Evolutionary conservation across 2,888 invertebrate species (phyloP).

Genomic region (Oscheius onirici): DNA sequence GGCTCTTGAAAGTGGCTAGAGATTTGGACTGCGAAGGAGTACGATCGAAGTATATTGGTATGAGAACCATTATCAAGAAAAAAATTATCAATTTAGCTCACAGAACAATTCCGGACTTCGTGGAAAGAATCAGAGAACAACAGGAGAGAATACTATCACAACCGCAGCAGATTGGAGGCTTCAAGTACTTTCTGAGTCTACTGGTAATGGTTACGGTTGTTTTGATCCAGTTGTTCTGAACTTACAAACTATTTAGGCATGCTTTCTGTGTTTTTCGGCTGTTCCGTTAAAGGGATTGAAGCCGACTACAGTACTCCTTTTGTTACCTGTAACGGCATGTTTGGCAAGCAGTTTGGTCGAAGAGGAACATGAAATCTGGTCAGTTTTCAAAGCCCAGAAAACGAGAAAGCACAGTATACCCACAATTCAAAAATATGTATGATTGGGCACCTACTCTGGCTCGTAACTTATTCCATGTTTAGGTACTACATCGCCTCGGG

Average conservation of each 20-base stretch:
- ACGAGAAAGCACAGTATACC: no score
- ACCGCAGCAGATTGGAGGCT: not conserved
- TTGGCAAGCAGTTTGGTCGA: constrained; percentile 62
- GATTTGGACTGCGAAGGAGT: not conserved
- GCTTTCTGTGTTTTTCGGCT: not conserved
- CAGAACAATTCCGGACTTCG: not conserved
- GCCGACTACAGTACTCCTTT: not conserved
- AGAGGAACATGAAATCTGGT: constrained; percentile 69
- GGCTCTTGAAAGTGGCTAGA: not conserved
- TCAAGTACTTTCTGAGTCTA: not conserved
- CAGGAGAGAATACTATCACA: constrained; percentile 10
- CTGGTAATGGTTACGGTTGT: not conserved
- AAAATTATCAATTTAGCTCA: not conserved
- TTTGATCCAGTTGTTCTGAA: not conserved
- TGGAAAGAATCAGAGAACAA: not conserved
- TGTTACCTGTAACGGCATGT: not conserved
- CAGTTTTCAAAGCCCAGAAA: constrained; percentile 31
- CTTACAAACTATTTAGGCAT: not conserved
- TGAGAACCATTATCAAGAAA: not conserved
- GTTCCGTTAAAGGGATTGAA: not conserved
- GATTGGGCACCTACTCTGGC: no score
- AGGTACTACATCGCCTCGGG: not conserved
- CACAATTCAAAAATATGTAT: no score
- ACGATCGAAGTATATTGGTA: not conserved
- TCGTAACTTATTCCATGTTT: no score